Evolutionary conservation across 2,113 vertebrate genomes (phyloP).

Genomic region (Phasianus colchicus): DNA sequence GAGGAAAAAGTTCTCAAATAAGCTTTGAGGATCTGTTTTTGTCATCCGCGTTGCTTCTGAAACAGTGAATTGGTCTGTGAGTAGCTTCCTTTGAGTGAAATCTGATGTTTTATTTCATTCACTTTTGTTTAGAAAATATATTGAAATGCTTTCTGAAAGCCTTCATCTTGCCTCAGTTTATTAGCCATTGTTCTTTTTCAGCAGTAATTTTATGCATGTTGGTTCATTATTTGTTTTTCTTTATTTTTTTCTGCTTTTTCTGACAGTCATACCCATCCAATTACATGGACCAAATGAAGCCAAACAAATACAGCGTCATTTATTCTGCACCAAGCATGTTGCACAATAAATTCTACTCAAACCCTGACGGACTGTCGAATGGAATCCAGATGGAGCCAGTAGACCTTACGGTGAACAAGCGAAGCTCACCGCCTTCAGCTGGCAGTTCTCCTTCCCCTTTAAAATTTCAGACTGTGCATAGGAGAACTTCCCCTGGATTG

Average conservation of each 20-base stretch:
- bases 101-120: background rate
- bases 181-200: background rate
- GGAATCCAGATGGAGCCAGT: constrained; percentile 93
- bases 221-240: background rate
- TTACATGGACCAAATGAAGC: constrained; percentile 83
- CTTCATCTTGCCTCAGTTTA: background rate
- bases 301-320: constrained; percentile 82
- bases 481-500: constrained; percentile 79
- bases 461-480: constrained; percentile 81
- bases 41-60: background rate
- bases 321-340: constrained; percentile 78
- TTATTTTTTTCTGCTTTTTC: background rate
- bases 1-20: background rate
- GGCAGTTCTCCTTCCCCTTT: constrained; percentile 84
- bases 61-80: background rate
- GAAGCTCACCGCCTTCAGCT: constrained; percentile 82
- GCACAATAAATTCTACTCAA: constrained; percentile 79
- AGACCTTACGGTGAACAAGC: constrained; percentile 93
- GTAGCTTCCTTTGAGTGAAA: background rate
- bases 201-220: background rate
- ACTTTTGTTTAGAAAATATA: background rate
- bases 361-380: constrained; percentile 72
- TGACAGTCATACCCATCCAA: constrained; percentile 79
- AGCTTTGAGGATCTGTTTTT: background rate
- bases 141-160: background rate